A percentile compares a stretch with the other conserved stretches of the same genome.
phyloP scores from a whole-genome alignment of 2,797 vertebrate genomes.

The Hyperoplus immaculatus region DNA sequence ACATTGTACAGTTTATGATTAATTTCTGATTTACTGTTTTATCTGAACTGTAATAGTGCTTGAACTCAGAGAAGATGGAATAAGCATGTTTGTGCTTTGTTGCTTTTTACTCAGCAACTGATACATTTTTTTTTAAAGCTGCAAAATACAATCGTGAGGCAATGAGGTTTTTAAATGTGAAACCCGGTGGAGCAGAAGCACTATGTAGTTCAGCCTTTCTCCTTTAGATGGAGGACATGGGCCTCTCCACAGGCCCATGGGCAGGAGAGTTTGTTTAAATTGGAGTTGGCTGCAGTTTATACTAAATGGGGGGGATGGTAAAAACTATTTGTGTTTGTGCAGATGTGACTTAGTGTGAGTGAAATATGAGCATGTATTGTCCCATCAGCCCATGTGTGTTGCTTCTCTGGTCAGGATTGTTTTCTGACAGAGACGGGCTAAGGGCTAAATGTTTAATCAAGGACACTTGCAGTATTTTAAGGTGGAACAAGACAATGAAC shows the following conservation, averaged over 20 bases:
- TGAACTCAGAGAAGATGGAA: constrained; percentile 62
- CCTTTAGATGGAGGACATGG: constrained; percentile 60
- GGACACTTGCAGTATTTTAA: constrained; percentile 47
- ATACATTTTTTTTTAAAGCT: constrained; percentile 58
- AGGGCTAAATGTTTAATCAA: constrained; percentile 64
- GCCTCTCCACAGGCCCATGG: constrained; percentile 43
- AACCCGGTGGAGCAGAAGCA: constrained; percentile 58
- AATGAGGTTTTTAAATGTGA: constrained; percentile 63
- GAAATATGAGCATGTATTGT: constrained; percentile 57
- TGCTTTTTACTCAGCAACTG: constrained; percentile 53
- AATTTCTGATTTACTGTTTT: constrained; percentile 68
- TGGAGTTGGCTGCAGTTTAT: constrained; percentile 48
- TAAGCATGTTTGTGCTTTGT: constrained; percentile 52
- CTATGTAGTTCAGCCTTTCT: constrained; percentile 58
- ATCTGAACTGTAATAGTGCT: constrained; percentile 70
- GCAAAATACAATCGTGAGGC: constrained; percentile 78
- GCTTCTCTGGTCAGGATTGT: constrained; percentile 42
- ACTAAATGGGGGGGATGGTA: constrained; percentile 45
- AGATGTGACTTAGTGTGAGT: constrained; percentile 47
- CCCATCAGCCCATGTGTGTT: constrained; percentile 53
- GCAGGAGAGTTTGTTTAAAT: constrained; percentile 38
- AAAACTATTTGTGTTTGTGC: constrained; percentile 29
- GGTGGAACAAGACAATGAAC: constrained; percentile 39
- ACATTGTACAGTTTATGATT: constrained; percentile 75
- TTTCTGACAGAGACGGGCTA: constrained; percentile 47